phyloP scores from a whole-genome alignment of 2,113 vertebrate species.

The Bambusicola thoracicus region DNA sequence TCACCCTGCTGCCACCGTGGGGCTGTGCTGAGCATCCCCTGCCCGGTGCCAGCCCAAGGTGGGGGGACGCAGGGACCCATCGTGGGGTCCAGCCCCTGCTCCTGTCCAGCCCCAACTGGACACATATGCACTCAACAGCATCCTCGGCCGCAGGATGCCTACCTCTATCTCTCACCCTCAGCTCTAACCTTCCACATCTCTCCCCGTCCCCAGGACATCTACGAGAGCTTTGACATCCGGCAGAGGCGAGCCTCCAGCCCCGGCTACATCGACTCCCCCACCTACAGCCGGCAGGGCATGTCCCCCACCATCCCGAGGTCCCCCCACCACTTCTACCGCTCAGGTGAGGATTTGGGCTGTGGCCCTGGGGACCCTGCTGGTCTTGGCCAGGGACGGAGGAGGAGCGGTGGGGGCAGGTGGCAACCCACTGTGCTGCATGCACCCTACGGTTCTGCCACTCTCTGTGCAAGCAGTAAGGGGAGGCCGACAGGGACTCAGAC shows the following conservation, averaged over 20 bases:
- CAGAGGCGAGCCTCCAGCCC: conserved; percentile 93
- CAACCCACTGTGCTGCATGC: neutral
- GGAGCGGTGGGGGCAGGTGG: accelerated
- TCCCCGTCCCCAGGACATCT: conserved; percentile 85
- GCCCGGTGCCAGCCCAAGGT: neutral
- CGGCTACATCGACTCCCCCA: conserved; percentile 93
- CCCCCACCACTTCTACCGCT: conserved; percentile 92
- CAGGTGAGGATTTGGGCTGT: conserved; percentile 80
- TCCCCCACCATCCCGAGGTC: conserved; percentile 93
- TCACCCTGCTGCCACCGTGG: neutral
- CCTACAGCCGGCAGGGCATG: conserved; percentile 91
- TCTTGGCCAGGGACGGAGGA: neutral
- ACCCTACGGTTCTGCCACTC: neutral
- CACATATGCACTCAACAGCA: neutral
- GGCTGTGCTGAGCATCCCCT: neutral
- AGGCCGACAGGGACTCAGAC: neutral
- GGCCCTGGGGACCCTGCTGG: accelerated
- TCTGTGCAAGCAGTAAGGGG: accelerated
- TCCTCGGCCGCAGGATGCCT: accelerated
- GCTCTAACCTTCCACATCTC: neutral
- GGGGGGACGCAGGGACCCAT: neutral
- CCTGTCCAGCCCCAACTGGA: neutral
- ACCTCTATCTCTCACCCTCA: neutral
- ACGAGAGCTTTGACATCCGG: conserved; percentile 88
- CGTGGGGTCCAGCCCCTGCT: too few relatives aligned